These are phyloP conservation scores for Diadophis punctatus DNA, from an alignment of 2,113 vertebrate species.

Conservation along the genomic window DNA sequence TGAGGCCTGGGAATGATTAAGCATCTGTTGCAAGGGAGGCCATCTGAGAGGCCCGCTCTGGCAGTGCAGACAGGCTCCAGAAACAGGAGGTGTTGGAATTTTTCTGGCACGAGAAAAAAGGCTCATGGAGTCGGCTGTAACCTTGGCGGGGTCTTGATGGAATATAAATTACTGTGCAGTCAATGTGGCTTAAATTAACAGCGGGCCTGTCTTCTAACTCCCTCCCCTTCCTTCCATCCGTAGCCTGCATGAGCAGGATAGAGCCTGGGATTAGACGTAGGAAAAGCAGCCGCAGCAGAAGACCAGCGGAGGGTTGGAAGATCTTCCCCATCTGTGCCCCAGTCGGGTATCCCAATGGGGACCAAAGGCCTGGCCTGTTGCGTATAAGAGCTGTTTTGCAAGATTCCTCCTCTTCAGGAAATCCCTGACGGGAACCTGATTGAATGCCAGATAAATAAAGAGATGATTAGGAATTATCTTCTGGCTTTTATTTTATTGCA, in stretches of 20 bases:
- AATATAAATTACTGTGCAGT: constrained; percentile 48
- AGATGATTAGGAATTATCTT: not conserved
- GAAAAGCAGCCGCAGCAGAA: not conserved
- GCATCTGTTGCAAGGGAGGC: not conserved
- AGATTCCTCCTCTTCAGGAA: not conserved
- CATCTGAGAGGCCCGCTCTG: constrained; percentile 48
- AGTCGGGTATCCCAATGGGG: not conserved
- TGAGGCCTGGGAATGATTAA: constrained; percentile 56
- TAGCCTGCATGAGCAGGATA: not conserved
- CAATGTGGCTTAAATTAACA: constrained; percentile 63
- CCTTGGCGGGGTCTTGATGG: constrained; percentile 40
- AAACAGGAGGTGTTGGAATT: constrained; percentile 68
- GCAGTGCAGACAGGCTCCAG: constrained; percentile 50
- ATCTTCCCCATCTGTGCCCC: not conserved
- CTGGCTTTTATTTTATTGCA: not conserved
- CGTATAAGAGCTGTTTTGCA: not conserved
- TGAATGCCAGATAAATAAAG: not conserved
- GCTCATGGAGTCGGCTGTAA: constrained; percentile 29
- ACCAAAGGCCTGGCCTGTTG: not conserved
- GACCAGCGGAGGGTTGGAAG: rapidly evolving
- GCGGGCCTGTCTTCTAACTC: not conserved
- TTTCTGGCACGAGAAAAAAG: constrained; percentile 68
- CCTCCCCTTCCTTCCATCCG: not conserved
- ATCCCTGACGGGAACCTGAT: not conserved
- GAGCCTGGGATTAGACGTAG: not conserved